Percentiles rank a stretch among this genome's conserved stretches.
phyloP scores from a whole-genome alignment of 2,888 invertebrate genomes.

The Cheilosia vulpina region DNA sequence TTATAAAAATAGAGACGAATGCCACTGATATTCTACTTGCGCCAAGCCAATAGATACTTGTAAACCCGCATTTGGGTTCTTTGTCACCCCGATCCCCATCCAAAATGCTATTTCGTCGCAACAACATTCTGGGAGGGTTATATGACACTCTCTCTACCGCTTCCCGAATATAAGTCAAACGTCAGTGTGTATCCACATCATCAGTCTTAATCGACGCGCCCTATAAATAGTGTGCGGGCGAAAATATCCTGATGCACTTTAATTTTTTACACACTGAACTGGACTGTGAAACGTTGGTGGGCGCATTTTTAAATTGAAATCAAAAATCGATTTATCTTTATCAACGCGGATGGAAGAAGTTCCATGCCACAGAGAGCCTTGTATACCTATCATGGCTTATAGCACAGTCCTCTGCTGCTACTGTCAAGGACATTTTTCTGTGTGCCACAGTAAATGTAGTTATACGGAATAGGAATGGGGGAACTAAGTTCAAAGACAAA shows the following conservation, averaged over 20 bases:
- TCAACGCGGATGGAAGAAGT: not conserved
- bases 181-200: constrained; percentile 38
- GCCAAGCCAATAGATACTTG: too few species aligned
- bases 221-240: not conserved
- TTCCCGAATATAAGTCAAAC: constrained; percentile 1
- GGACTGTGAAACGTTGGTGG: not conserved
- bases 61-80: too few species aligned
- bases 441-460: not conserved
- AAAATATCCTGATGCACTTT: not conserved
- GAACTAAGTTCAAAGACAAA: constrained; percentile 5
- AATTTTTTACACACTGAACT: not conserved
- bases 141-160: not conserved
- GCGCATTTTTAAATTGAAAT: constrained; percentile 17
- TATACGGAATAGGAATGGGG: not conserved
- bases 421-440: not conserved
- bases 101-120: too few species aligned
- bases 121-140: too few species aligned
- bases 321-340: constrained; percentile 21
- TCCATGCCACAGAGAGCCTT: not conserved
- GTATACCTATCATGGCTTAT: too few species aligned
- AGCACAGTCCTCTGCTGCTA: not conserved
- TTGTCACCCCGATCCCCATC: too few species aligned
- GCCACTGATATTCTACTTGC: too few species aligned
- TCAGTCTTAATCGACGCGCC: constrained; percentile 20
- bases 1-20: not conserved